Conservation (phyloP, 92 coral and sea anemone species). For the Isaurus tuberculatus region DNA sequence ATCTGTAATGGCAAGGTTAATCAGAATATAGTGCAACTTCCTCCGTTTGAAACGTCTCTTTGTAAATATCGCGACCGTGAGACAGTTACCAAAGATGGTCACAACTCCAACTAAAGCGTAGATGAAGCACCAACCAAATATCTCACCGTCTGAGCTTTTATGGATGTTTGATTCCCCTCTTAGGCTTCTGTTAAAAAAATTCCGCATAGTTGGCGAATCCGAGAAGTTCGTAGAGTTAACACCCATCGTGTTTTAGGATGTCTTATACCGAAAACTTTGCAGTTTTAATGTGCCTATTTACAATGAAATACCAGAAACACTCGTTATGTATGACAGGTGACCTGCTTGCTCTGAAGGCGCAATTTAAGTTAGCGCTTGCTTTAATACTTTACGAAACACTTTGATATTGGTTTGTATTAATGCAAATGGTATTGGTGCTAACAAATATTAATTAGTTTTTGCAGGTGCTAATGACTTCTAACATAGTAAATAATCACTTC, state of each 20-base stretch:
- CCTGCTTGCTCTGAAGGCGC: too few species aligned
- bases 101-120: conserved; percentile 10
- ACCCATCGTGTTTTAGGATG: neutral
- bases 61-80: conserved; percentile 21
- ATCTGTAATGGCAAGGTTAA: conserved; percentile 18
- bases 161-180: neutral
- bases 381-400: too few species aligned
- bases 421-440: too few species aligned
- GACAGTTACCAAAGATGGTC: conserved; percentile 25
- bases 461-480: too few species aligned
- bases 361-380: too few species aligned
- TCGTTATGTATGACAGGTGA: too few species aligned
- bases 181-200: neutral
- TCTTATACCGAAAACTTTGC: too few species aligned
- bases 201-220: neutral
- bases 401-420: too few species aligned
- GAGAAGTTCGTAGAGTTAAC: neutral
- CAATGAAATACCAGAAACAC: too few species aligned
- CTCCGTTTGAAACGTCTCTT: conserved; percentile 19
- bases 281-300: too few species aligned
- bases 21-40: conserved; percentile 14
- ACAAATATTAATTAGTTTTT: too few species aligned
- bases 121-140: neutral
- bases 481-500: too few species aligned
- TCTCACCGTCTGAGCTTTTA: neutral